Base-by-base conservation (phyloP, 2,888 invertebrate genomes). In the Agonopterix subpropinquella region DNA sequence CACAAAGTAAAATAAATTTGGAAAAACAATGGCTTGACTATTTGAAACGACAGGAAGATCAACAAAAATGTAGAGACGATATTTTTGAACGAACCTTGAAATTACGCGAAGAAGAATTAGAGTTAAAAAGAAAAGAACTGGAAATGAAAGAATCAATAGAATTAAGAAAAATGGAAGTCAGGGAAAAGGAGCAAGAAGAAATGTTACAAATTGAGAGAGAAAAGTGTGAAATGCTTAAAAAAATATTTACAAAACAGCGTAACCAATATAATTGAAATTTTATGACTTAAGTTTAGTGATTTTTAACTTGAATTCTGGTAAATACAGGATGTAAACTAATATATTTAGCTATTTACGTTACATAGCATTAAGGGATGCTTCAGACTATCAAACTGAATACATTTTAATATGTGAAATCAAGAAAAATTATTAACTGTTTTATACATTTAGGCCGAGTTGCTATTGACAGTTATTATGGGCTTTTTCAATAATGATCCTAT, bases 11-110 rank as follows among this genome's bases (percentile, higher is more conserved):
- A 64, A 64, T 77, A 48, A 65, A 68, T 48, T 59, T 77, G 47
- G 77, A 77, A 53, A 75, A 62, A 50, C 77, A 77, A 49, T 78
- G 77, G 77, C 54, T 77, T 42, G 66, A 76, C 51, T 77, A 73
- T 61, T 61, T 78, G 52, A 63, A 59, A 41, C 62, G 60, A 42
- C 65, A 73, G 58, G 77, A 77, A 54, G 64, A 65, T 28, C 58
- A 69, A 42, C 70, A 56, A 43, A 48, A 59, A 36, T 58, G 61
- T 56, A 66, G 58, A 51, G 70, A 75, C 50, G 59, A 69, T 37
- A 61, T 74, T 48, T 61, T 58, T 51, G 74, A 71, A 36, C 68
- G 58, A 47, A 62, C 60, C 50, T 57, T 77, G 41, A 69, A 67
- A 54, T 50, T 76, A 47, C 61, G 61, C 5, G 71, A 77, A 58